Evolutionary conservation across 2,797 vertebrate species (phyloP).

Genomic region (Smutsia temminckii): DNA sequence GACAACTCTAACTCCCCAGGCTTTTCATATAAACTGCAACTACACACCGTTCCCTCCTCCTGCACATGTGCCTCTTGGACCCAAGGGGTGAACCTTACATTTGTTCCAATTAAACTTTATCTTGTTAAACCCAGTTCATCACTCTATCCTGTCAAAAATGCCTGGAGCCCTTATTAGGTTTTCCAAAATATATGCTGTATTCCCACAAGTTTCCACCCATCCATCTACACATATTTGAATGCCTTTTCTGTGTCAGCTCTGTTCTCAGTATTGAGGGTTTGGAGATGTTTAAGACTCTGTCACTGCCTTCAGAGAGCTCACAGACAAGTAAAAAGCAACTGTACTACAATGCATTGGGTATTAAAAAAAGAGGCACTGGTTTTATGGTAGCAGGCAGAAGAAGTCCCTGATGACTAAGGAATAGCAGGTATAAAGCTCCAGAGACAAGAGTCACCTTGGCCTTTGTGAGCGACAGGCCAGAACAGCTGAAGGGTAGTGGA

Average conservation of each 20-base stretch:
- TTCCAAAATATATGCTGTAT: conserved; percentile 72
- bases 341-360: rapidly evolving
- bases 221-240: conserved; percentile 52
- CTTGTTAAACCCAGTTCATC: conserved; percentile 76
- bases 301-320: neutral
- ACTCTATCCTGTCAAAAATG: conserved; percentile 75
- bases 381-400: neutral
- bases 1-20: conserved; percentile 36
- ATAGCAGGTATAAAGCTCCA: neutral
- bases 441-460: neutral
- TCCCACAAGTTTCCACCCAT: conserved; percentile 65
- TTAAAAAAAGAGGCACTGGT: neutral
- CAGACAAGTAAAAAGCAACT: neutral
- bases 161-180: conserved; percentile 76
- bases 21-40: conserved; percentile 28
- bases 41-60: neutral
- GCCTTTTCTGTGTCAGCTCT: conserved; percentile 33
- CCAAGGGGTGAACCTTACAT: conserved; percentile 78
- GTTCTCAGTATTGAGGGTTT: neutral
- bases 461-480: neutral
- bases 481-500: neutral
- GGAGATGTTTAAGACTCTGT: conserved; percentile 40
- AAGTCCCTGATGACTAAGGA: neutral
- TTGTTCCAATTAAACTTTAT: conserved; percentile 79
- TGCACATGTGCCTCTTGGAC: conserved; percentile 65